These are phyloP conservation scores for Nyctereutes procyonoides DNA, from an alignment of 2,113 vertebrate genomes.

Conservation along the genomic window DNA sequence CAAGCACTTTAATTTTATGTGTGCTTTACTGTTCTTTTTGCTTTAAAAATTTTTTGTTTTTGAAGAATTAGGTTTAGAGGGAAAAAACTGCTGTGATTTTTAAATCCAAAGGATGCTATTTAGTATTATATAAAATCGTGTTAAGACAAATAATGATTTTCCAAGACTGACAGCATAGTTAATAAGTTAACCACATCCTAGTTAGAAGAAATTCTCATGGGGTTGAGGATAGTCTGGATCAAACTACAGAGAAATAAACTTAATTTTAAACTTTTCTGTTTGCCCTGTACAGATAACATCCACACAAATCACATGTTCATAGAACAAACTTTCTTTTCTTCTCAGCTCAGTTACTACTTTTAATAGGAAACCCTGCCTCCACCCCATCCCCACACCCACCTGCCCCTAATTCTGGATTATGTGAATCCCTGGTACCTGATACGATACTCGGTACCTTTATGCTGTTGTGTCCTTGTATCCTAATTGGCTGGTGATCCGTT, in stretches of 20 bases:
- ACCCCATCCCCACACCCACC: not conserved
- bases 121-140: slow-evolving; percentile 4
- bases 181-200: not conserved
- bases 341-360: not conserved
- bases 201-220: not conserved
- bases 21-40: not conserved
- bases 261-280: slow-evolving; percentile 37
- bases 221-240: not conserved
- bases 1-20: not conserved
- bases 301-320: not conserved
- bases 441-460: not conserved
- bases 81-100: slow-evolving; percentile 24
- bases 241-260: slow-evolving; percentile 7
- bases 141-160: slow-evolving; percentile 54
- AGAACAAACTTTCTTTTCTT: not conserved
- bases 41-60: not conserved
- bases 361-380: not conserved
- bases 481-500: not conserved
- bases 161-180: not conserved
- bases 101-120: slow-evolving; percentile 12
- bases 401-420: not conserved
- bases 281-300: not conserved
- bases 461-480: not conserved
- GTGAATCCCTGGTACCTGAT: not conserved
- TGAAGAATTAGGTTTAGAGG: not conserved